Conservation (phyloP, 2,113 vertebrate genomes). For the Anarhynchus alexandrinus region DNA sequence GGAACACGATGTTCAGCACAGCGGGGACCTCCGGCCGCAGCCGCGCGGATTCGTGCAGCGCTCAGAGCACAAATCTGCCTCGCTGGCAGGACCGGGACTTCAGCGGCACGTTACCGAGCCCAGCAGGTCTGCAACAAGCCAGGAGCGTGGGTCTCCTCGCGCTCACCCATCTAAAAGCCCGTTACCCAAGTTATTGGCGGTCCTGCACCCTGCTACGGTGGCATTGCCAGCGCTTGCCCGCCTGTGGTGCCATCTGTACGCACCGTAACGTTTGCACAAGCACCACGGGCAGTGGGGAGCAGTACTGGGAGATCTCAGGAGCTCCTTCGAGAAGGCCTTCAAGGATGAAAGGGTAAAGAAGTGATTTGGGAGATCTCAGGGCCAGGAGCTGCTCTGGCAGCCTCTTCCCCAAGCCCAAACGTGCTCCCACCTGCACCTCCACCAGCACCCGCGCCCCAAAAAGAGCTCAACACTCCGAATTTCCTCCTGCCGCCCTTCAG, state of each 20-base stretch:
- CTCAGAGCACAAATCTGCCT: background rate
- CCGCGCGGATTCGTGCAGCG: background rate
- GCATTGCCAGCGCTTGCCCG: rapidly evolving
- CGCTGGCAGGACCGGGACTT: background rate
- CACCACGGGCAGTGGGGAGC: rapidly evolving
- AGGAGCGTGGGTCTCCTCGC: rapidly evolving
- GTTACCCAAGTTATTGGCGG: rapidly evolving
- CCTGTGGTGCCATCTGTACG: rapidly evolving
- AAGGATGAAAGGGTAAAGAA: background rate
- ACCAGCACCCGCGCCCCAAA: background rate
- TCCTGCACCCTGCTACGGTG: background rate
- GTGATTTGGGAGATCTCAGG: background rate
- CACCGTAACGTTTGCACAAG: background rate
- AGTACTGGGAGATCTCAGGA: background rate
- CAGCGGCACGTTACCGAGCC: background rate
- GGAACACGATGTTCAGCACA: background rate
- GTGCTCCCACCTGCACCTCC: background rate
- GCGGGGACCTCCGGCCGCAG: background rate
- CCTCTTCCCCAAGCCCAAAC: background rate
- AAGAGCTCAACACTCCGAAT: rapidly evolving
- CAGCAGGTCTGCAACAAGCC: rapidly evolving
- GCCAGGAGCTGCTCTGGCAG: background rate
- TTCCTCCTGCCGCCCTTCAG: background rate
- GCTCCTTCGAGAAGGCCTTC: background rate
- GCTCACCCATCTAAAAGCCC: background rate